These are phyloP conservation scores for Chrysaora quinquecirrha DNA, from an alignment of 30 jellyfish, hydroid and myxozoan genomes.

Conservation along the genomic window DNA sequence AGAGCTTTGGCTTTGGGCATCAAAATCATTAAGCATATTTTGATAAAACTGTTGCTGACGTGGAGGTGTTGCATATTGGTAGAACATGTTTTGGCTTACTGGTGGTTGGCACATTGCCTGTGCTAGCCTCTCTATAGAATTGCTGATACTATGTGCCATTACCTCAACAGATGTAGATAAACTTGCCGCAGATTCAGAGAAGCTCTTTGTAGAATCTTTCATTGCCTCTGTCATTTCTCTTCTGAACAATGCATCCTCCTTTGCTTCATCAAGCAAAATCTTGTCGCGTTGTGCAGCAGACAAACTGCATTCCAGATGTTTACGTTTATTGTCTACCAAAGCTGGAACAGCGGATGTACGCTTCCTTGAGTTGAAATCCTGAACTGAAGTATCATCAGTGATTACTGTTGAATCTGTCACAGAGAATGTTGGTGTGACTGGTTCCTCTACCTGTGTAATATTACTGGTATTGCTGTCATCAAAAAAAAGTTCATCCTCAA, in stretches of 20 bases:
- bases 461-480: background rate
- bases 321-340: background rate
- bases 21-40: background rate
- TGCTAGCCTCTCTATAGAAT: background rate
- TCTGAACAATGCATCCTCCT: background rate
- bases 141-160: background rate
- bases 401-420: background rate
- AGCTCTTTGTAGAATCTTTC: background rate
- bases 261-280: background rate
- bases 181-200: background rate
- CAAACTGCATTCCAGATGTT: background rate
- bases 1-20: background rate
- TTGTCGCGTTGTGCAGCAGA: background rate
- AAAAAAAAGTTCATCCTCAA: background rate
- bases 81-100: background rate
- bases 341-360: background rate
- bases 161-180: background rate
- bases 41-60: background rate
- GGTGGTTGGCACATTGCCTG: background rate
- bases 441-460: background rate
- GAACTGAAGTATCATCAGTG: background rate
- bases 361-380: background rate
- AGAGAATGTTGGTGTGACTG: background rate
- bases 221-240: background rate
- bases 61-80: background rate